Percentiles rank a stretch among this genome's conserved stretches.
These are phyloP conservation scores for Dioctria linearis DNA, from an alignment of 2,888 invertebrate species.

Conservation along the genomic window DNA sequence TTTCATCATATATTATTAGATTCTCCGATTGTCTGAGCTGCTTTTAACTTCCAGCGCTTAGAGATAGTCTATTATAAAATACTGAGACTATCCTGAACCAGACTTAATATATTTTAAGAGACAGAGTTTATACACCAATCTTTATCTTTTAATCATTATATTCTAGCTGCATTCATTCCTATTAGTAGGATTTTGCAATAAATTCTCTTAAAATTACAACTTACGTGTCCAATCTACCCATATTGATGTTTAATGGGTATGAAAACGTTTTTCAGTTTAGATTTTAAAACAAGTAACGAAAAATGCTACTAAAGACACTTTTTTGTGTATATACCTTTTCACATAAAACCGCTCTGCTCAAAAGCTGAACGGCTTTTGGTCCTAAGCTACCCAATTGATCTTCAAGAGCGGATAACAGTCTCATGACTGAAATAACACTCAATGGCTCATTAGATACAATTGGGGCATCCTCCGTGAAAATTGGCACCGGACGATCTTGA, in stretches of 20 bases:
- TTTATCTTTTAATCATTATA: not conserved
- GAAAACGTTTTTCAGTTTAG: not conserved
- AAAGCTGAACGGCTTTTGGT: slow-evolving; percentile 57
- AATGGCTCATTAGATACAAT: slow-evolving; percentile 52
- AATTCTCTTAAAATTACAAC: not conserved
- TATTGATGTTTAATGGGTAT: not conserved
- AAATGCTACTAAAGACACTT: slow-evolving; percentile 26
- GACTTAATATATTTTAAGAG: not conserved
- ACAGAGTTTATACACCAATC: slow-evolving; percentile 19
- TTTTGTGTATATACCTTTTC: slow-evolving; percentile 57
- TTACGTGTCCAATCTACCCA: slow-evolving; percentile 3
- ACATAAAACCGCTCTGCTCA: slow-evolving; percentile 55
- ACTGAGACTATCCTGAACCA: too few relatives aligned
- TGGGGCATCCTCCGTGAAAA: slow-evolving; percentile 43
- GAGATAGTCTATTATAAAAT: too few relatives aligned
- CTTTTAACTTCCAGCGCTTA: too few relatives aligned
- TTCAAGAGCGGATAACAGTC: slow-evolving; percentile 58
- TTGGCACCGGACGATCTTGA: slow-evolving; percentile 42
- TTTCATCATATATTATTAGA: too few relatives aligned
- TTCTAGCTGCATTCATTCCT: too few relatives aligned
- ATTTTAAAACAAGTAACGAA: slow-evolving; percentile 25
- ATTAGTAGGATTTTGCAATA: not conserved
- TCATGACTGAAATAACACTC: slow-evolving; percentile 56
- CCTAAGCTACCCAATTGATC: slow-evolving; percentile 58
- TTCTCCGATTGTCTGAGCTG: too few relatives aligned